Evolutionary conservation across 2,797 vertebrate genomes (phyloP).

Genomic region (Myripristis murdjan): DNA sequence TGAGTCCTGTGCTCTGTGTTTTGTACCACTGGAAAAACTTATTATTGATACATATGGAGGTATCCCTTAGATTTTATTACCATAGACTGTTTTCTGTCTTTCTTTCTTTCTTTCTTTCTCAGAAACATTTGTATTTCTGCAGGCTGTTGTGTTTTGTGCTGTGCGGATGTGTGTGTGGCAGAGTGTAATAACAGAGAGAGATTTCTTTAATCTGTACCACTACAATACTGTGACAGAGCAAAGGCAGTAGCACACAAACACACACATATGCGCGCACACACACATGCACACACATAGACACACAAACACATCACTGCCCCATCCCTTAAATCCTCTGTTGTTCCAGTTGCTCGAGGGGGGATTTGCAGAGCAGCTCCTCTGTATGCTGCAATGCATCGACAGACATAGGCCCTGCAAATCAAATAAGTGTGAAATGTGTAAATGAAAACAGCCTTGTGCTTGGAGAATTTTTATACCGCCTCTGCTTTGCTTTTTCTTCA

Average conservation of each 20-base stretch:
- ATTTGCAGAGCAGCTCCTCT: conserved; percentile 63
- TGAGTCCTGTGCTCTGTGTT: neutral
- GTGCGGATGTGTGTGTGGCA: neutral
- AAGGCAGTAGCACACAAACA: conserved; percentile 30
- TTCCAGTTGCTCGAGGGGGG: conserved; percentile 68
- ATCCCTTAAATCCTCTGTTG: conserved; percentile 78
- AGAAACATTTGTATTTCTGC: too few relatives aligned
- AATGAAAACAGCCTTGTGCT: conserved; percentile 39
- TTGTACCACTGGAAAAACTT: neutral
- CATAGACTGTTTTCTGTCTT: neutral
- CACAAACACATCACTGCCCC: conserved; percentile 47
- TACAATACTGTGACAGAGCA: conserved; percentile 25
- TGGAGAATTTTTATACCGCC: conserved; percentile 2
- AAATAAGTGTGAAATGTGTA: conserved; percentile 54
- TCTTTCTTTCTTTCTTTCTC: neutral
- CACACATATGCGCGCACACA: conserved; percentile 22
- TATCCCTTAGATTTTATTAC: neutral
- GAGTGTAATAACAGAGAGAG: conserved; percentile 16
- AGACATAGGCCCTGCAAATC: conserved; percentile 40
- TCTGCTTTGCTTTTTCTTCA: conserved; percentile 24
- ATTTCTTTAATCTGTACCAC: conserved; percentile 41
- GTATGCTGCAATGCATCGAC: conserved; percentile 37
- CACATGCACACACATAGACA: conserved; percentile 36
- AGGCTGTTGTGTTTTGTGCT: neutral
- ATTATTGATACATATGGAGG: neutral